These are phyloP conservation scores for Eubucco bourcierii DNA, from an alignment of 2,113 vertebrate genomes.

Conservation along the genomic window DNA sequence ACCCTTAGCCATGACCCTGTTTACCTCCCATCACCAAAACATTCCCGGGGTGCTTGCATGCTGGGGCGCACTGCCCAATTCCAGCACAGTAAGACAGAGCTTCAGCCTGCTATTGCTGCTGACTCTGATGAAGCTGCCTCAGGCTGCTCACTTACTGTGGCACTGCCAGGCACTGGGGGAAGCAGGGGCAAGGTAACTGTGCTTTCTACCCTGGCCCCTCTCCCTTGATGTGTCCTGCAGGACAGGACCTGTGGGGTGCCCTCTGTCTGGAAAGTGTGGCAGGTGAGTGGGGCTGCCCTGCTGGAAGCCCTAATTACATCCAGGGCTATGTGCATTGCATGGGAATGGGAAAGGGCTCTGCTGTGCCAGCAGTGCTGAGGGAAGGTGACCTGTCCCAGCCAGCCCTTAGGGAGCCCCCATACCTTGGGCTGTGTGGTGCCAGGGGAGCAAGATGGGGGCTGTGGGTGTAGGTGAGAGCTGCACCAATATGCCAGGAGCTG, in stretches of 20 bases:
- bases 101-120: fast-evolving
- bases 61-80: fast-evolving
- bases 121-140: fast-evolving
- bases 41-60: fast-evolving
- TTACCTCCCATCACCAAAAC: slow-evolving; percentile 3
- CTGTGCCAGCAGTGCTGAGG: neutral
- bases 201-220: fast-evolving
- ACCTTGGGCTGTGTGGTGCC: neutral
- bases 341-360: neutral
- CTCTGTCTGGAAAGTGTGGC: fast-evolving
- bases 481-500: no score
- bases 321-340: fast-evolving
- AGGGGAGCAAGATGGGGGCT: neutral
- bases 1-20: neutral
- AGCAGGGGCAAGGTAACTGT: neutral
- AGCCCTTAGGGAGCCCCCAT: neutral
- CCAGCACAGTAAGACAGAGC: fast-evolving
- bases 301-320: fast-evolving
- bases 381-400: neutral
- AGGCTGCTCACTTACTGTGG: fast-evolving
- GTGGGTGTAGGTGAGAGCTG: fast-evolving
- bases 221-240: neutral
- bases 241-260: neutral
- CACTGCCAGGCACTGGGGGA: neutral
- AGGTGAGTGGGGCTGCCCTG: neutral